Base-by-base conservation (phyloP, 1,140 invertebrate species). In the Tetramorium parvispinum region DNA sequence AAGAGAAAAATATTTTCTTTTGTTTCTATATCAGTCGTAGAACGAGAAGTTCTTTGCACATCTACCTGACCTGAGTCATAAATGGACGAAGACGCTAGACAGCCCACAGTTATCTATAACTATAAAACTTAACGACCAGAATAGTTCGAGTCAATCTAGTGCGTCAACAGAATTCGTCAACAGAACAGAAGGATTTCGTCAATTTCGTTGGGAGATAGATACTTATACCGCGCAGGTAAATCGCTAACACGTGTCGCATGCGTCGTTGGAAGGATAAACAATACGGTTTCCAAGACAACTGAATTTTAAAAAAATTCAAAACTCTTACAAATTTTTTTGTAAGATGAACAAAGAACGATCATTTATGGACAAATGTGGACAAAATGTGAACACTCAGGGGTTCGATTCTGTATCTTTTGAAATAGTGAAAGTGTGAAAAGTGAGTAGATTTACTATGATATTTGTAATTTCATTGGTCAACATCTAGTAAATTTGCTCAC, bases 1-100 rank as follows among this genome's bases (percentile, higher is more conserved):
- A 5, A 1, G 3, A 49, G 13, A 0, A 51, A 70, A 70, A 7
- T 51, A 70, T 70, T 40, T 37, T 65, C 10, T 27, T n/a, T 27
- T 18, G 51, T 10, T 7, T 8, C 37, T 63, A 24, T 59, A 24
- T 24, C 21, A 59, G 4, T 13, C 16, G 59, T 32, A 32, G 32
- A 32, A 32, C 59, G 16, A 37, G 59, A 63, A 53, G 10, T 73
- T 73, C 24, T 37, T 43, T 66, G 63, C 11, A 37, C 32, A 40
- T 55, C 49, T 37, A 57, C 51, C 27, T 75, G 71, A 55, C 55
- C 32, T n/a, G 57, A 73, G 13, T 18, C 49, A 73, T 32, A 73
- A 53, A 53, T 73, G 27, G 11, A 51, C 46, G 6, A 11, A 73
- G 10, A 27, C 37, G 27, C 27, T 55, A 21, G 32, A 21, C 71